Conservation (phyloP, 2,888 invertebrate genomes). For the Nomada ruficornis region DNA sequence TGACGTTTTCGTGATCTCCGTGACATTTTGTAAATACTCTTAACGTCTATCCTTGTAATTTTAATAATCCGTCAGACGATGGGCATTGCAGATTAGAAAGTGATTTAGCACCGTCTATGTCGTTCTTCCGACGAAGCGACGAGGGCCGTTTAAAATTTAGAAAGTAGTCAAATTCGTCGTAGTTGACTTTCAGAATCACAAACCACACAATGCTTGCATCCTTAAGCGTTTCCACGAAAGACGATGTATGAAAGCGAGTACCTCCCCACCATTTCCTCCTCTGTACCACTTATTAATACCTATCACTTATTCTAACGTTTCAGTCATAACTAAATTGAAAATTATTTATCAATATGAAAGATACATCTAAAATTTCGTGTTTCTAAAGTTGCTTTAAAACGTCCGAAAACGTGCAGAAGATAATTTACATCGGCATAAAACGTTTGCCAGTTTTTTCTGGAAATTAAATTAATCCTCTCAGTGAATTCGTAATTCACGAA, state of each 20-base stretch:
- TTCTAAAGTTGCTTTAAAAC: too few species aligned
- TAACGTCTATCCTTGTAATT: slow-evolving; percentile 13
- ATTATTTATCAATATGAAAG: slow-evolving; percentile 5
- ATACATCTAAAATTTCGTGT: neutral
- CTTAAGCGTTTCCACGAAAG: slow-evolving; percentile 8
- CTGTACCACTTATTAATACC: slow-evolving; percentile 10
- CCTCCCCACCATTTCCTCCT: neutral
- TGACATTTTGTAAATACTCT: neutral
- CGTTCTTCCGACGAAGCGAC: slow-evolving; percentile 15
- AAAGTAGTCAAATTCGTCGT: slow-evolving; percentile 53
- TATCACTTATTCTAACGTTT: slow-evolving; percentile 1
- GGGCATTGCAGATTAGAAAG: slow-evolving; percentile 55
- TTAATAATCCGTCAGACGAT: slow-evolving; percentile 31
- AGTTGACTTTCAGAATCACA: slow-evolving; percentile 36
- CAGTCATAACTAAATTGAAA: neutral
- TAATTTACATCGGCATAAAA: too few species aligned
- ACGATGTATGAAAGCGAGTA: too few species aligned
- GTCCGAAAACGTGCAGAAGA: too few species aligned
- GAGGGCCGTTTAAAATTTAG: slow-evolving; percentile 52
- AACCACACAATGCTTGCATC: neutral
- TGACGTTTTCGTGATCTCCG: neutral
- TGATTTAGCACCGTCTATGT: slow-evolving; percentile 38
- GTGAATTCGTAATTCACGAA: slow-evolving; percentile 20
- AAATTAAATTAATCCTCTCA: neutral
- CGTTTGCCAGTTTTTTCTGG: neutral